Evolutionary conservation across 2,113 vertebrate genomes (phyloP), one percentile per base, ranked within the genome.

Genomic region (Trochalopteron elliotii): DNA sequence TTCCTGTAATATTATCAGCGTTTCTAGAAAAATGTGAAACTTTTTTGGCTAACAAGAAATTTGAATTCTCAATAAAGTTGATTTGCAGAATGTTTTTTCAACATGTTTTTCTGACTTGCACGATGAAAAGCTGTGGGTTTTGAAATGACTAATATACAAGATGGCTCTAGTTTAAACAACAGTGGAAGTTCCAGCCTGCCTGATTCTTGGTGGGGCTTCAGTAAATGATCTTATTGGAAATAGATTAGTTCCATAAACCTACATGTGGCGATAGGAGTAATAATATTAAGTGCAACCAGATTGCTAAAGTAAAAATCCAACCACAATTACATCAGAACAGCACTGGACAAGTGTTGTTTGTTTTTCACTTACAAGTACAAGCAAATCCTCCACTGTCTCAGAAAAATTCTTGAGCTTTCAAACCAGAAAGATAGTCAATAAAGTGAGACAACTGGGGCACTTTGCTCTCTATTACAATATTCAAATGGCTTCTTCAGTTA

Each of bases 211-310:
- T 86, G 89, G 59, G 71, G 49, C 77, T 93, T 94, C 42, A 95
- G 83, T 81, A 50, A 93, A 92, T 81, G 89, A 95, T 92, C 59
- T 96, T 95, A 91, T 93, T 93, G 77, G 83, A 94, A 93, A 87
- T 96, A 94, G 82, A 94, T 97, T 91, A 90, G 59, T 92, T 96
- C 81, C 94, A 88, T 95, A 96, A 97, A 89, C 69, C 30, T 95
- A 49, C 71, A 40, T 89, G 90, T 97, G 88, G 83, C 94, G 94
- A 94, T 81, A 67, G 31, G 35, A 93, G 50, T 40, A 80, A 59
- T 85, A 83, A 75, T 30, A 49, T 42, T 70, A 86, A 94, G 18
- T 91, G 33, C 71, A 93, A 95, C 52, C 77, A 91, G 83, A 95
- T 78, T 87, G 76, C 3, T 9, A 90, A 96, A 97, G 61, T 83